Conservation (phyloP, 2,888 invertebrate genomes). For the Macaria liturata region DNA sequence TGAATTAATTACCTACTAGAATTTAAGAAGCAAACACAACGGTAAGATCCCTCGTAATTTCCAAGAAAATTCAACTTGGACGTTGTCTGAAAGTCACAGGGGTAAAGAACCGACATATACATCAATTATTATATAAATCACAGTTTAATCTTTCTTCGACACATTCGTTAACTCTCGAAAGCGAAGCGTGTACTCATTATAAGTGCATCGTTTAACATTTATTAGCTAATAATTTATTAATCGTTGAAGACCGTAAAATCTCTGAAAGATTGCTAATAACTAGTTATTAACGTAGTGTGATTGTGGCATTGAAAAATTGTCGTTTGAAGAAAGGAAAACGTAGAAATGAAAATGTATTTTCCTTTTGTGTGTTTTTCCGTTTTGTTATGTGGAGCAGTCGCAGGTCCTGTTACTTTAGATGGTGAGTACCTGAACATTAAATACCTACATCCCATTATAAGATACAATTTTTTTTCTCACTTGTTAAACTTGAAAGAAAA, state of each 20-base stretch:
- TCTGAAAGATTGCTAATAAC: no score
- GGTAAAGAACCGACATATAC: background rate
- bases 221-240: background rate
- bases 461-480: no score
- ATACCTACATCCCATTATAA: no score
- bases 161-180: background rate
- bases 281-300: no score
- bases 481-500: no score
- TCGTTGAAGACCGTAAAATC: no score
- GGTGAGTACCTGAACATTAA: constrained; percentile 1
- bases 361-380: constrained; percentile 3
- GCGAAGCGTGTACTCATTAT: background rate
- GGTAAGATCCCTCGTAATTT: background rate
- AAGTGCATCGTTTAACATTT: background rate
- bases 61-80: background rate
- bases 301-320: no score
- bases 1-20: no score
- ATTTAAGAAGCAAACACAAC: no score
- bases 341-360: background rate
- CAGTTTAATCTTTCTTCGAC: background rate
- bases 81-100: background rate
- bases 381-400: background rate
- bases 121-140: background rate
- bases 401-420: background rate
- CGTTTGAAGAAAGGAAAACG: background rate